These are phyloP conservation scores for Ginglymostoma cirratum DNA, from an alignment of 2,113 vertebrate species.

Conservation along the genomic window DNA sequence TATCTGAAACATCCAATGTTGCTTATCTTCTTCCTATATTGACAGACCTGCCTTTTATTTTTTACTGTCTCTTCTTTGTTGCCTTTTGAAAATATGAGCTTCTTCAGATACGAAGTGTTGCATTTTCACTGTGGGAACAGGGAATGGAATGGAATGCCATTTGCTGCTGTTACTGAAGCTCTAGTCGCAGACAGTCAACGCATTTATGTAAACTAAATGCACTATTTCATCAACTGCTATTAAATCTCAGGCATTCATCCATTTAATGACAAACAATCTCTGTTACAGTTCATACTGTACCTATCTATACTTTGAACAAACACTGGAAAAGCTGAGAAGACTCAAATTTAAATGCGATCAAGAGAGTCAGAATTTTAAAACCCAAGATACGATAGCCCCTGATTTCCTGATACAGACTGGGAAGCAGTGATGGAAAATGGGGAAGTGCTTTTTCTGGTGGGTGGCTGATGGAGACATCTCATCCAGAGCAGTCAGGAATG, in stretches of 20 bases:
- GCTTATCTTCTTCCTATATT: background rate
- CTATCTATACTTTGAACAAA: conserved; percentile 56
- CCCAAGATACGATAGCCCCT: no score
- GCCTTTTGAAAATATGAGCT: background rate
- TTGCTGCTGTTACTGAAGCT: no score
- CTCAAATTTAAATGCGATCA: no score
- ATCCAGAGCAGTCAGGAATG: no score
- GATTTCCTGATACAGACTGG: no score
- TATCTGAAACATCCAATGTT: background rate
- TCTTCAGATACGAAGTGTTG: background rate
- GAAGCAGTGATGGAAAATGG: no score
- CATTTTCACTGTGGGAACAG: background rate
- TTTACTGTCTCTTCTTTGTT: background rate
- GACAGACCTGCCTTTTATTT: background rate
- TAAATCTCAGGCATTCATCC: background rate
- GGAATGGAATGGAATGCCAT: no score
- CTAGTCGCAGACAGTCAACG: background rate
- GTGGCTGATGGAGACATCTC: no score
- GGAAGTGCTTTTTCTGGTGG: no score
- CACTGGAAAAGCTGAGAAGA: background rate
- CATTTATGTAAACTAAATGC: background rate
- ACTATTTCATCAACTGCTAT: background rate
- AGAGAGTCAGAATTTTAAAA: no score
- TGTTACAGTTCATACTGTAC: conserved; percentile 56
- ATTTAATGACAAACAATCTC: conserved; percentile 56